Evolutionary conservation across 2,888 invertebrate genomes (phyloP), one percentile per base, ranked within the genome.

Genomic region (Lasius fuliginosus): DNA sequence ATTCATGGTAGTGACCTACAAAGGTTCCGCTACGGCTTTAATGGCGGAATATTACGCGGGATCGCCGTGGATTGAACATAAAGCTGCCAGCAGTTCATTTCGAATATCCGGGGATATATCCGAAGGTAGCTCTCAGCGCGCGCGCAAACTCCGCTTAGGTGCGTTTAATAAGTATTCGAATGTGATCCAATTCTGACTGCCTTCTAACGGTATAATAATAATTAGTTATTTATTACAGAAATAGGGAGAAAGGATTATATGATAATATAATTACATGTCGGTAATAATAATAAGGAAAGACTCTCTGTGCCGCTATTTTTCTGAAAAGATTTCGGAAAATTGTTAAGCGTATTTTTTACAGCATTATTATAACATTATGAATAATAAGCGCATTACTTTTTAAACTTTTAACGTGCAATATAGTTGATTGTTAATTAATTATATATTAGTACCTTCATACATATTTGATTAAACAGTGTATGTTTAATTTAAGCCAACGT

Each of bases 1-100:
- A 68, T 82, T 85, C 58, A 84, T 64, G 76, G 62, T 85, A 67
- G 84, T 90, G 92, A 92, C 90, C 89, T 90, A 89, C 90, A 92
- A 91, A 92, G 82, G 88, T 85, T 77, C 33, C 65, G 36, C 64
- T 42, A 23, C 53, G 77, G 88, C 42, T 86, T 89, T 74, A 82
- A 56, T 64, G 60, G 68, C 9, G 42, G 82, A 88, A 88, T 86
- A 89, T 89, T 83, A 79, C 82, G 42, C 65, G 83, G 49, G 53
- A 62, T 65, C 53, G 58, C 27, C 58, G 69, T 82, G 64, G 69
- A 69, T 42, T 56, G 46, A 60, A 68, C 74, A 82, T 84, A 83
- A 86, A 85, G 79, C 83, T 40, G 27, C 64, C 46, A 64, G 83
- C 33, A 42, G 86, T 82, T 40, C 40, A 64, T 81, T 81, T 15